Evolutionary conservation across 2,888 invertebrate species (phyloP).

Genomic region (Chymomyza procnemis): DNA sequence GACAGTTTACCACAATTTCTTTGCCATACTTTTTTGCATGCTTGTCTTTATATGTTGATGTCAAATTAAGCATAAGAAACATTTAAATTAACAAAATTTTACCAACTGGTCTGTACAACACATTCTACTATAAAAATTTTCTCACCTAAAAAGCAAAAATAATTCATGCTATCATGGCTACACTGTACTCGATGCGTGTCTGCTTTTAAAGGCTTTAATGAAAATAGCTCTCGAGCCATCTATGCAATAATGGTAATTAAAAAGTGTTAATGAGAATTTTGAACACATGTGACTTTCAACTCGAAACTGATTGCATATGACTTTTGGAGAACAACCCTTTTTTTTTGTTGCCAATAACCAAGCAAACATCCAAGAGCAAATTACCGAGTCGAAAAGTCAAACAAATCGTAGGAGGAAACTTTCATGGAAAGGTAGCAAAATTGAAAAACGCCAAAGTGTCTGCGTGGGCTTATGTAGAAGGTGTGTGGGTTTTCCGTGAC

Average conservation of each 20-base stretch:
- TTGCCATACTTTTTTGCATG: too few relatives aligned
- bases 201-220: neutral
- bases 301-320: conserved; percentile 37
- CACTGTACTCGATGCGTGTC: neutral
- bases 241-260: conserved; percentile 31
- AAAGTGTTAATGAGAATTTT: conserved; percentile 49
- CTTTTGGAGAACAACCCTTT: conserved; percentile 1
- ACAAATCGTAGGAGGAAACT: neutral
- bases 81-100: too few relatives aligned
- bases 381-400: neutral
- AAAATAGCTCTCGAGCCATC: neutral
- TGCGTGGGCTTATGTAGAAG: neutral
- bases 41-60: too few relatives aligned
- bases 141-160: too few relatives aligned
- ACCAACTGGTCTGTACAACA: too few relatives aligned
- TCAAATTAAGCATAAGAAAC: too few relatives aligned
- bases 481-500: too few relatives aligned
- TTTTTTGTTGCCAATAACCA: neutral
- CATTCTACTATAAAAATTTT: too few relatives aligned
- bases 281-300: conserved; percentile 24
- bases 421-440: neutral
- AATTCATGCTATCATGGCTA: neutral
- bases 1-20: too few relatives aligned
- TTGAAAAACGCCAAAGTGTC: conserved; percentile 19
- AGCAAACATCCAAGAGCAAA: neutral